Evolutionary conservation across 2,113 vertebrate genomes (phyloP), one percentile per base, ranked within the genome.

Genomic region (Dissostichus mawsoni): DNA sequence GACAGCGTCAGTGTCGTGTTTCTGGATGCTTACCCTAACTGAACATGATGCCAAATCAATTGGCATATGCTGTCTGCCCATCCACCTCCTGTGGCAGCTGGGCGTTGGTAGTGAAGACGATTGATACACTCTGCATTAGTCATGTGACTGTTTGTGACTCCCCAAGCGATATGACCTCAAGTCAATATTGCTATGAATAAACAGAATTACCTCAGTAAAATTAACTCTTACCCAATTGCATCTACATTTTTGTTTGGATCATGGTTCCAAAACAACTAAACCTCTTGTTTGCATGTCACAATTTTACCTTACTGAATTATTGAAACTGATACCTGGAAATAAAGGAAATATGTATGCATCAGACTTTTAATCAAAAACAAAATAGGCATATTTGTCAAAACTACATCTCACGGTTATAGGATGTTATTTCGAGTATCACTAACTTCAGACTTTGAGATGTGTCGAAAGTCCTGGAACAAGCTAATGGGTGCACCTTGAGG

Each of bases 11-110:
- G 74, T 61, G 29, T 91, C 82, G 74, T 64, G 56, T 90, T 91
- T 76, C 87, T 66, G 79, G 65, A 55, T 62, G 53, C 82, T 52
- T 9, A 51, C 63, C 56, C 47, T 12, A 50, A 65, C 65, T 50
- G 83, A 91, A 87, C 65, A 78, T 11, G 81, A 87, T 74, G 78
- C 82, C 81, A 78, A 90, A 88, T 90, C 81, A 83, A 88, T 90
- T 5, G 56, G 8, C 5, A 11, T 2, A 50, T 11, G 73, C 81
- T 25, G 23, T 69, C 57, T 69, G 56, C 51, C 29, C 75, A 14
- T 71, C 66, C 17, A 2, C 70, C 67, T 11, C 56, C 47, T 11
- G 41, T 64, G 58, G 72, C 73, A 75, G 85, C 61, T 47, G 29
- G 53, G 67, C 8, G 23, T 59, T 65, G 29, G 14, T 17, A 23